phyloP scores from a whole-genome alignment of 2,888 invertebrate species.

The Chrysomela aeneicollis region DNA sequence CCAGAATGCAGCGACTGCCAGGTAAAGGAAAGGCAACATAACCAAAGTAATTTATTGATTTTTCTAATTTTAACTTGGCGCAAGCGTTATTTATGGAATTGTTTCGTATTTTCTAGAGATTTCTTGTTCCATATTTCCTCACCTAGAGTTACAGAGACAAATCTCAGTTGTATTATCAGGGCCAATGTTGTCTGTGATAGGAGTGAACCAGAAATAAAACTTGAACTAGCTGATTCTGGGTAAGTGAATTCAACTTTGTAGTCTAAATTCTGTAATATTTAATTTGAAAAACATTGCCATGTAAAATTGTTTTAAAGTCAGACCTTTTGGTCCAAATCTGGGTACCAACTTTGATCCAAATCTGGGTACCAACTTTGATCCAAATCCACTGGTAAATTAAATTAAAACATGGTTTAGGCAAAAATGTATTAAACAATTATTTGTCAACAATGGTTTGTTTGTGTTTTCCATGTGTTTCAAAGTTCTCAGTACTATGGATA shows the following conservation, averaged over 20 bases:
- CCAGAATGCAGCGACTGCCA: conserved; percentile 69
- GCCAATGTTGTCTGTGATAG: conserved; percentile 81
- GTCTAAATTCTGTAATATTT: no score
- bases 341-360: no score
- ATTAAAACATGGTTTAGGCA: no score
- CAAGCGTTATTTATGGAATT: conserved; percentile 42
- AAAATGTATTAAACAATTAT: no score
- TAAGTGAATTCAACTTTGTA: conserved; percentile 38
- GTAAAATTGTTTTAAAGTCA: no score
- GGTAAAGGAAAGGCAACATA: conserved; percentile 59
- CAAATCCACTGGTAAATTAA: no score
- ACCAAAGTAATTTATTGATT: conserved; percentile 50
- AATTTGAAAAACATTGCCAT: no score
- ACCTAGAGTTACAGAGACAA: conserved; percentile 73
- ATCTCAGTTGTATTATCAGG: conserved; percentile 78
- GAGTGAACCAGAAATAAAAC: conserved; percentile 74
- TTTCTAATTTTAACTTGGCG: conserved; percentile 52
- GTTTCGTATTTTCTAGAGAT: conserved; percentile 66
- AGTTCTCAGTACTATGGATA: neutral
- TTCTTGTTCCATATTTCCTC: conserved; percentile 75
- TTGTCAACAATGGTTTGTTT: no score
- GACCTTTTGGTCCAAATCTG: no score
- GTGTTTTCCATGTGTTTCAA: no score
- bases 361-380: no score
- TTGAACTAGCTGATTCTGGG: conserved; percentile 61